These are phyloP conservation scores for Cheirogaleus major DNA, from an alignment of 2,797 vertebrate species.

Conservation along the genomic window DNA sequence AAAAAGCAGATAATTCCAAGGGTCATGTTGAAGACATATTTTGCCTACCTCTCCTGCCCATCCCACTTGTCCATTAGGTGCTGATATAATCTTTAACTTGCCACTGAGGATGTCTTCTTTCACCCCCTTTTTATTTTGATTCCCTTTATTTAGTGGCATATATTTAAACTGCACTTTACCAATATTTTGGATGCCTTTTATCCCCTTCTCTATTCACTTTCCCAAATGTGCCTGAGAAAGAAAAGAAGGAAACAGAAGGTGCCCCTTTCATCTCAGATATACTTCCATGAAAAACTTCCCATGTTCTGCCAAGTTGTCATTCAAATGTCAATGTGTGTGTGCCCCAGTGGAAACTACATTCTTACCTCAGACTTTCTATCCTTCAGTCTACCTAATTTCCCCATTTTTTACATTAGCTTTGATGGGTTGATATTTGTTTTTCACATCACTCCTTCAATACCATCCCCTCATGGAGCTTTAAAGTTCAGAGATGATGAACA, in stretches of 20 bases:
- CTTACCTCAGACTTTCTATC: background rate
- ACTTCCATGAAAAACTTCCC: background rate
- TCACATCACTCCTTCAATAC: background rate
- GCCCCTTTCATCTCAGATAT: background rate
- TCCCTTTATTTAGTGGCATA: background rate
- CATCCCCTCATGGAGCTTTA: background rate
- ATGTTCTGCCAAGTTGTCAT: background rate
- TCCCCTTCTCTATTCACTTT: background rate
- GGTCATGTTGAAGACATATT: background rate
- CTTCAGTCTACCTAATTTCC: background rate
- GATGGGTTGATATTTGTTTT: background rate
- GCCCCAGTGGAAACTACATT: background rate
- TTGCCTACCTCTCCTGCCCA: background rate
- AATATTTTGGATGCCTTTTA: background rate
- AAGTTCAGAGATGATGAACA: background rate
- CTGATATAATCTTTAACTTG: background rate
- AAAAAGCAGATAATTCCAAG: background rate
- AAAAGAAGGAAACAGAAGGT: background rate
- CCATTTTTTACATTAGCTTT: background rate
- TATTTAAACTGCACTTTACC: background rate
- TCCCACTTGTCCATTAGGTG: background rate
- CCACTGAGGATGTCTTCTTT: background rate
- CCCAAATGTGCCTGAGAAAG: background rate
- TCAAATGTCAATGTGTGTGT: background rate
- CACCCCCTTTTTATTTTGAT: background rate